Conservation (phyloP, 2,113 vertebrate genomes). For the Origma solitaria region DNA sequence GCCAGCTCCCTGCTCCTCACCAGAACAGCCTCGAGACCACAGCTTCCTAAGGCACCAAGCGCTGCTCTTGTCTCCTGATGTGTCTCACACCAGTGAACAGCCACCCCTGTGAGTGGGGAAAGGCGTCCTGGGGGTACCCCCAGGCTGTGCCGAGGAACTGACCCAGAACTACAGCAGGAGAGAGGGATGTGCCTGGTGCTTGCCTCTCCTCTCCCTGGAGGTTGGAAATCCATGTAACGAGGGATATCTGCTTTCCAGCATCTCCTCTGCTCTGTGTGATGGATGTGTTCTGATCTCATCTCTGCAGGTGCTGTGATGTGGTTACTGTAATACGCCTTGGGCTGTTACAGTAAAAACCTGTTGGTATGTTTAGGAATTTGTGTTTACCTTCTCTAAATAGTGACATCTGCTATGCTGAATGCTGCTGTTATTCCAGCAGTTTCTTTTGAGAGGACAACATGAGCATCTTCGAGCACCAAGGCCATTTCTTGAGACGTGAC, state of each 20-base stretch:
- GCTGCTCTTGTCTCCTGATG: background rate
- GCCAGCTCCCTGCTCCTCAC: rapidly evolving
- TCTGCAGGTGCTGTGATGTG: background rate
- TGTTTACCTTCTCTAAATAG: background rate
- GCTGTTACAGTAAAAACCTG: background rate
- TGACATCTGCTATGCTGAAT: background rate
- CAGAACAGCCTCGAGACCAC: rapidly evolving
- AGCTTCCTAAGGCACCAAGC: background rate
- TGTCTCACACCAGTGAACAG: rapidly evolving
- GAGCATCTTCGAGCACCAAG: background rate
- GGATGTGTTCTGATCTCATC: background rate
- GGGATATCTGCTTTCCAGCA: background rate
- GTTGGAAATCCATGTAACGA: background rate
- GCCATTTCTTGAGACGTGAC: rapidly evolving
- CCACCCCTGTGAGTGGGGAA: rapidly evolving
- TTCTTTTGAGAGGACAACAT: background rate
- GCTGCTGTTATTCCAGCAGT: background rate
- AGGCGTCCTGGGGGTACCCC: rapidly evolving
- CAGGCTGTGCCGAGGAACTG: background rate
- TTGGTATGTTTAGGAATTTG: background rate
- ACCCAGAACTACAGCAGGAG: background rate
- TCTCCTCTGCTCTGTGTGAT: background rate
- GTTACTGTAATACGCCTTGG: background rate
- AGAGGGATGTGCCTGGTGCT: background rate
- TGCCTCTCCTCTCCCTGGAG: background rate